Percentiles rank a stretch among this genome's conserved stretches.
These are phyloP conservation scores for Urechis unicinctus DNA, from an alignment of 2,888 invertebrate genomes.

Conservation along the genomic window DNA sequence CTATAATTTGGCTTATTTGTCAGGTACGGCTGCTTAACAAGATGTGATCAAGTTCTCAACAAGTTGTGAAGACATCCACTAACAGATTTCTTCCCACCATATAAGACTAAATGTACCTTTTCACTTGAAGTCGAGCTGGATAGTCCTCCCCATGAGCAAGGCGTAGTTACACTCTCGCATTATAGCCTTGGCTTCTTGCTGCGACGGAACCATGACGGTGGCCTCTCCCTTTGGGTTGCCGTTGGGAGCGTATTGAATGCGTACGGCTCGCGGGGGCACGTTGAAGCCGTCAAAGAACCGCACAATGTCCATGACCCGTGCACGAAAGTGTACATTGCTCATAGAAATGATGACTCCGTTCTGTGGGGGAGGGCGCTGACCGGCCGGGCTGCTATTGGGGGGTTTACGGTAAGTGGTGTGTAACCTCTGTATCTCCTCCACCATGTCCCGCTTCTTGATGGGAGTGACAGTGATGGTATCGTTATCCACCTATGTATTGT, in stretches of 20 bases:
- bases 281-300: slow-evolving; percentile 77
- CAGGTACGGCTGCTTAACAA: no score
- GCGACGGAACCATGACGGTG: slow-evolving; percentile 73
- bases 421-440: slow-evolving; percentile 32
- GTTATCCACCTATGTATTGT: slow-evolving; percentile 51
- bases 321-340: slow-evolving; percentile 84
- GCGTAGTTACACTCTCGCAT: no score
- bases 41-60: no score
- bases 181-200: slow-evolving; percentile 80
- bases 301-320: slow-evolving; percentile 79
- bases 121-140: no score
- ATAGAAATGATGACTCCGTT: slow-evolving; percentile 74
- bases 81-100: no score
- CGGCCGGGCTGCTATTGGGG: background rate
- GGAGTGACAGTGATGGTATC: slow-evolving; percentile 40
- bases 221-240: slow-evolving; percentile 88
- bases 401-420: slow-evolving; percentile 14
- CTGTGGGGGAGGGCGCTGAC: slow-evolving; percentile 10
- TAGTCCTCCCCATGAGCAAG: no score
- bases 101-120: no score
- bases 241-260: slow-evolving; percentile 66
- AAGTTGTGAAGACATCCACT: no score
- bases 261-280: slow-evolving; percentile 66
- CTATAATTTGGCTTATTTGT: no score
- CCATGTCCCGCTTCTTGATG: slow-evolving; percentile 40